A percentile compares a stretch with the other conserved stretches of the same genome.
phyloP scores from a whole-genome alignment of 2,113 vertebrate genomes.

The Alectura lathami region DNA sequence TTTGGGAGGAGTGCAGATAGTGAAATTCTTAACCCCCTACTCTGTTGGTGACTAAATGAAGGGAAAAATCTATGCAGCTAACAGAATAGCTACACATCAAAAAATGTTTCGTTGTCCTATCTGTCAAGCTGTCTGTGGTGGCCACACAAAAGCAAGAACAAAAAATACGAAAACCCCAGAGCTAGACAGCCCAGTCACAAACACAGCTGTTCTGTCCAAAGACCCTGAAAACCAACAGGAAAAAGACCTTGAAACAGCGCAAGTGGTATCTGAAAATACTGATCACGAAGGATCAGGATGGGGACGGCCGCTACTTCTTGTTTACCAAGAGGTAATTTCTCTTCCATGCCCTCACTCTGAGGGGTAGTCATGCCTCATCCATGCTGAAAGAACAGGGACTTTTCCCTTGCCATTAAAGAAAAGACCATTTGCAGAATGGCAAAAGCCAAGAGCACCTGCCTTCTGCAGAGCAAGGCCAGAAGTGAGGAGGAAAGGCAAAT shows the following conservation, averaged over 20 bases:
- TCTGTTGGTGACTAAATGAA: neutral
- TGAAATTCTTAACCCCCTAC: neutral
- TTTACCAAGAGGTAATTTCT: neutral
- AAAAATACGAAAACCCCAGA: neutral
- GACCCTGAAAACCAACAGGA: neutral
- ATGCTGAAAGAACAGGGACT: neutral
- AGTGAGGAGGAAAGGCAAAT: rapidly evolving
- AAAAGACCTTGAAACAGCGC: neutral
- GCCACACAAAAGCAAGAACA: neutral
- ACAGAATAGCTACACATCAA: neutral
- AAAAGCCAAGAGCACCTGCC: too few relatives aligned
- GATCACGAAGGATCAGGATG: neutral
- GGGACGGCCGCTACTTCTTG: neutral
- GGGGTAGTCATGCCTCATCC: neutral
- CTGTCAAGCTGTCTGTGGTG: neutral
- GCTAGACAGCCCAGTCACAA: neutral
- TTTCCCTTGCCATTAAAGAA: neutral
- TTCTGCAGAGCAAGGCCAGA: neutral
- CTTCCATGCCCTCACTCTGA: neutral
- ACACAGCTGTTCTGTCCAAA: neutral
- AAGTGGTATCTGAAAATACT: neutral
- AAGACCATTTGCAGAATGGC: neutral
- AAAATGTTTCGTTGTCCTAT: neutral
- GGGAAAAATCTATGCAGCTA: neutral
- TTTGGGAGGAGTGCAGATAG: neutral